Evolutionary conservation across 2,888 invertebrate genomes (phyloP), one percentile per base, ranked within the genome.

Genomic region (Dioctria rufipes): DNA sequence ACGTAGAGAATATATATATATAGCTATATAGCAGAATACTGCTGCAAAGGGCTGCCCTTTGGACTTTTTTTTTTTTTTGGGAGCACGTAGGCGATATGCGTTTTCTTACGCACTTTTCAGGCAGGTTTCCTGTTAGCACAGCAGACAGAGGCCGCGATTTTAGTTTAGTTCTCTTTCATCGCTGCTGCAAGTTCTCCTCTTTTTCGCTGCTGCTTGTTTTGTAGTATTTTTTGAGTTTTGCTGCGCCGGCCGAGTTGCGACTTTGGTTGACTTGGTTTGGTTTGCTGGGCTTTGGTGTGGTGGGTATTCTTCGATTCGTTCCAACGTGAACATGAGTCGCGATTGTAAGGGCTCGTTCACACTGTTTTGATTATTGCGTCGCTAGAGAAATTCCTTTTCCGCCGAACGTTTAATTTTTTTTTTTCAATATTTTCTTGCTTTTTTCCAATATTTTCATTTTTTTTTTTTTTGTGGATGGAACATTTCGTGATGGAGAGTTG

Each of bases 301-400:
- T 37, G 37, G 46, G 46, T 25, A 25, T 25, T 25, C 25, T 25
- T 25, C 25, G 25, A 25, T 25, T 25, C 25, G 25, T 25, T 25
- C 25, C 1, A 51, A 51, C 8, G 51, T 11, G 51, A 51, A n/a
- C 54, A 51, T 51, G 46, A 63, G 46, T 63, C 63, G 63, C 63
- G 51, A 11, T n/a, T 49, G 25, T 61, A 63, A 77, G 61, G 63
- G 61, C 63, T 39, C 43, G 60, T 5, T 58, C 25, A 63, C 63
- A 49, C 42, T 77, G 77, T 77, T 77, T 77, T 63, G 65, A 78
- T 78, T 51, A 78, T 78, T 78, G 78, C 78, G 65, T 67, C 66
- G 58, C 67, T 42, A 58, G 67, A 79, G 66, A 79, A 78, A 78
- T 79, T 66, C 67, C 66, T 67, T 79, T 79, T 79, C 49, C 66